These are phyloP conservation scores for Pogona vitticeps DNA, from an alignment of 2,113 vertebrate species.

Conservation along the genomic window DNA sequence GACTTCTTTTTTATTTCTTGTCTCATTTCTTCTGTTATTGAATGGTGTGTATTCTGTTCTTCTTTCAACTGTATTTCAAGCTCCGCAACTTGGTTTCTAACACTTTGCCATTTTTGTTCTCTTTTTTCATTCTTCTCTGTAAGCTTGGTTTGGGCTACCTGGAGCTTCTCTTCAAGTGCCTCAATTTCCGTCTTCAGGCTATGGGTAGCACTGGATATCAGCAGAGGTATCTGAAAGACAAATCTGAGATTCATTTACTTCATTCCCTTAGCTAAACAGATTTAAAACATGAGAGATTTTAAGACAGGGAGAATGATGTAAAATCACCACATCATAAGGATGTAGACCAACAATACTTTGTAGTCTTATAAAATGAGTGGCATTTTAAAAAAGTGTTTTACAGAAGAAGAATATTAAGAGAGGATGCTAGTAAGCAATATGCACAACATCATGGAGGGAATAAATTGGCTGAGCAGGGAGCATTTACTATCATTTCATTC, in stretches of 20 bases:
- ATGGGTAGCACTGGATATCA: conserved; percentile 73
- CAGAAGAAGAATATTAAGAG: neutral
- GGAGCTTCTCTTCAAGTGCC: conserved; percentile 74
- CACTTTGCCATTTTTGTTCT: conserved; percentile 73
- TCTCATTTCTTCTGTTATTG: conserved; percentile 70
- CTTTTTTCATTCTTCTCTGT: conserved; percentile 72
- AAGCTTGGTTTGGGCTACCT: conserved; percentile 62
- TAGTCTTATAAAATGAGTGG: neutral
- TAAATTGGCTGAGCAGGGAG: neutral
- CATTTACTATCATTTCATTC: neutral
- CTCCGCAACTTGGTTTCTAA: conserved; percentile 72
- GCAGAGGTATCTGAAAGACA: conserved; percentile 75
- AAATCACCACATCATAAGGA: neutral
- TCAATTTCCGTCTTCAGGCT: conserved; percentile 73
- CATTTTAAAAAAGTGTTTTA: neutral
- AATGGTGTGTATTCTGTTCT: conserved; percentile 71
- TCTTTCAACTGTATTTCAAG: conserved; percentile 74
- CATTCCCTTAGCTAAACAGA: neutral
- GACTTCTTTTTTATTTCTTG: conserved; percentile 79
- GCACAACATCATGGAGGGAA: neutral
- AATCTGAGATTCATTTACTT: conserved; percentile 31
- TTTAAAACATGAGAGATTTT: neutral
- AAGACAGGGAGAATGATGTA: neutral
- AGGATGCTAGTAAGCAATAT: neutral
- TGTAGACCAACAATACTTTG: neutral